Evolutionary conservation across 1,140 invertebrate genomes (phyloP).

Genomic region (Pseudomyrmex cubaensis): DNA sequence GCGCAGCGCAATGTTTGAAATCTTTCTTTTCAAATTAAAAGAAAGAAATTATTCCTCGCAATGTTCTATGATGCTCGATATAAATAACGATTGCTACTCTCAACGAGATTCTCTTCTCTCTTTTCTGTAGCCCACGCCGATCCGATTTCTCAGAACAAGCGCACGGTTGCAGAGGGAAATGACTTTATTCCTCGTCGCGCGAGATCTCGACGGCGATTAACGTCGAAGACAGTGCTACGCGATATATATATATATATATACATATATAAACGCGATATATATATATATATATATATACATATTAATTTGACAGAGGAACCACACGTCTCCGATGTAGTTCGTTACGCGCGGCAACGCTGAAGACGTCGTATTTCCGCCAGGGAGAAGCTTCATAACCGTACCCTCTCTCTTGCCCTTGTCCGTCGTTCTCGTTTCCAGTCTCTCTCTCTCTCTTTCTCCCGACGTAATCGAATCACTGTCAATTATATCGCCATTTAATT

Average conservation of each 20-base stretch:
- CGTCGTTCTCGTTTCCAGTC: conserved; percentile 5
- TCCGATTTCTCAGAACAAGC: no score
- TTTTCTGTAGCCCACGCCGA: no score
- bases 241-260: background rate
- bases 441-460: background rate
- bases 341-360: conserved; percentile 35
- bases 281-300: background rate
- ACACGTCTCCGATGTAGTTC: conserved; percentile 22
- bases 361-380: conserved; percentile 44
- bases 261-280: conserved; percentile 12
- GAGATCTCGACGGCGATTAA: conserved; percentile 7
- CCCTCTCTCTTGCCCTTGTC: background rate
- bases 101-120: no score
- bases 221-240: conserved; percentile 19
- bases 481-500: conserved; percentile 55
- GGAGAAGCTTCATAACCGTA: conserved; percentile 49
- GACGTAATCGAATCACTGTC: conserved; percentile 57
- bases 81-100: no score
- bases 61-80: background rate
- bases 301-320: conserved; percentile 55
- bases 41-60: background rate
- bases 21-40: no score
- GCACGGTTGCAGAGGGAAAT: no score
- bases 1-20: no score
- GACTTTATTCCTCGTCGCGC: background rate